Conservation (phyloP, 2,888 invertebrate genomes). For the Mactromeris polynyma region DNA sequence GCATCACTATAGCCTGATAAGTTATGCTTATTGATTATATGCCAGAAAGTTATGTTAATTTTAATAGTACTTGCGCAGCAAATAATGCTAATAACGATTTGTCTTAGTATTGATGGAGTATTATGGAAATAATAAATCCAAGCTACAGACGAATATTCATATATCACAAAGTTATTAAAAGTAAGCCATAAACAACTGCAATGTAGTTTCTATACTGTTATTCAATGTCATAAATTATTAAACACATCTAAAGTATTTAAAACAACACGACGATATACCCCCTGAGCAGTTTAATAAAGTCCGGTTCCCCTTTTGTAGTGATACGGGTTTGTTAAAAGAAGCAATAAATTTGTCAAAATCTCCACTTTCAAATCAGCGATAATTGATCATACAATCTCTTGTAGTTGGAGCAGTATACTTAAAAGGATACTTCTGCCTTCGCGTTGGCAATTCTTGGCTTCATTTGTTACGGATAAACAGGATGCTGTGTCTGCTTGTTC, state of each 20-base stretch:
- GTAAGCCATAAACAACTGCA: not conserved
- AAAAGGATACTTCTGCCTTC: not conserved
- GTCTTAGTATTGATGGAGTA: too few relatives aligned
- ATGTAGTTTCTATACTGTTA: not conserved
- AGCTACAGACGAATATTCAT: too few relatives aligned
- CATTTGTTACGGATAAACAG: not conserved
- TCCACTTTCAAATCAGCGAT: slow-evolving; percentile 8
- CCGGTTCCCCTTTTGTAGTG: not conserved
- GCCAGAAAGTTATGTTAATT: too few relatives aligned
- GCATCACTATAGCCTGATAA: too few relatives aligned
- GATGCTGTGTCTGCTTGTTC: not conserved
- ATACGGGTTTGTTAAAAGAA: not conserved
- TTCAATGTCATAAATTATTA: not conserved
- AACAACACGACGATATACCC: not conserved
- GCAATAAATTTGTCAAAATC: slow-evolving; percentile 12
- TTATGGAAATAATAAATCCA: too few relatives aligned
- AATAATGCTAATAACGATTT: too few relatives aligned
- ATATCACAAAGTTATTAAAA: not conserved
- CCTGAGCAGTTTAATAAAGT: not conserved
- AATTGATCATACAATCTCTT: not conserved
- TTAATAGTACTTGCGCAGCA: too few relatives aligned
- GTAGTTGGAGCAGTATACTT: not conserved
- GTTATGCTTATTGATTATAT: too few relatives aligned
- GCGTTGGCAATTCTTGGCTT: not conserved
- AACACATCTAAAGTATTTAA: not conserved